phyloP scores from a whole-genome alignment of 2,113 vertebrate species.

The Abramis brama region DNA sequence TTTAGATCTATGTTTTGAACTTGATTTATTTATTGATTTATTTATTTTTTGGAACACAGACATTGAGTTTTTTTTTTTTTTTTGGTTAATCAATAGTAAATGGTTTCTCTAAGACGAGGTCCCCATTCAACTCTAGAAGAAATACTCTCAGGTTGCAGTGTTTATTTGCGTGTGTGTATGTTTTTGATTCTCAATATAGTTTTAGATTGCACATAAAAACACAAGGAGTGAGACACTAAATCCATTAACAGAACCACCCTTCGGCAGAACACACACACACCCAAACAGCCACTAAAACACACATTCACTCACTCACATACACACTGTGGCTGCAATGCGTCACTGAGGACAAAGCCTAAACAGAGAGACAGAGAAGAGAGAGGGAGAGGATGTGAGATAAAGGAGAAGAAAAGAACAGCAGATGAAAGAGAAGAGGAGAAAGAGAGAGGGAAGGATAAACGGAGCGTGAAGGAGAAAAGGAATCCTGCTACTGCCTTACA shows the following conservation, averaged over 20 bases:
- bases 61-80: background rate
- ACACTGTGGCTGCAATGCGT: constrained; percentile 41
- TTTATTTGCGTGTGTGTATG: background rate
- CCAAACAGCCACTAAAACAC: constrained; percentile 22
- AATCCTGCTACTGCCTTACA: constrained; percentile 53
- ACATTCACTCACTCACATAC: constrained; percentile 14
- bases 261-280: constrained; percentile 15
- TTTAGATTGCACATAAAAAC: constrained; percentile 24
- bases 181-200: constrained; percentile 3
- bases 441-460: constrained; percentile 30
- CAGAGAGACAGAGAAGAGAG: constrained; percentile 27
- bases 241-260: constrained; percentile 36
- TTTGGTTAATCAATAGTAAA: no score
- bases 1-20: background rate
- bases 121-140: background rate
- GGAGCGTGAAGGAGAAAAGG: constrained; percentile 31
- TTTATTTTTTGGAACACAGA: background rate
- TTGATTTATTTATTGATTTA: background rate
- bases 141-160: background rate
- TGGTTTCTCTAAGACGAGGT: background rate
- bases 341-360: constrained; percentile 37
- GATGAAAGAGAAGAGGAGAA: constrained; percentile 21
- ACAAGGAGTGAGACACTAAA: constrained; percentile 7
- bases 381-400: constrained; percentile 6
- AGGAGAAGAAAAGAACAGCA: constrained; percentile 33